Conservation (phyloP, 2,888 invertebrate species). For the Dinocampus coccinellae region DNA sequence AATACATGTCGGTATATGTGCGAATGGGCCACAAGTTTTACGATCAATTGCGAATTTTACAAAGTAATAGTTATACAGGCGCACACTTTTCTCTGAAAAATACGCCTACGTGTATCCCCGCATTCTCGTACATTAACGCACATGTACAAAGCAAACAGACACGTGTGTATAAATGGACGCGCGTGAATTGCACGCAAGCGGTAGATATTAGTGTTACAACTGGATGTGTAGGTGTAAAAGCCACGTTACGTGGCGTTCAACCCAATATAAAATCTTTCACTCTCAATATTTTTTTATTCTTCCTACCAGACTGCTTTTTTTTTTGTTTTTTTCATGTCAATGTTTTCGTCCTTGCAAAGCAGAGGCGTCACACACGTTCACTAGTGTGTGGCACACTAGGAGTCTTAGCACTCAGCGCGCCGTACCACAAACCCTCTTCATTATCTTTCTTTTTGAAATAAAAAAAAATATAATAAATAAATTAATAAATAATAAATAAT, state of each 20-base stretch:
- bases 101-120: slow-evolving; percentile 63
- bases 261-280: slow-evolving; percentile 37
- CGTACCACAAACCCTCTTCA: slow-evolving; percentile 35
- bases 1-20: background rate
- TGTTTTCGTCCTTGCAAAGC: background rate
- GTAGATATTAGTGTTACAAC: slow-evolving; percentile 29
- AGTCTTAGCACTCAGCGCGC: slow-evolving; percentile 45
- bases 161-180: slow-evolving; percentile 56
- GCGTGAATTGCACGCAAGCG: slow-evolving; percentile 52
- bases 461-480: background rate
- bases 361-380: slow-evolving; percentile 18
- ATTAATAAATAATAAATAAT: too few species aligned
- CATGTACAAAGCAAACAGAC: too few species aligned
- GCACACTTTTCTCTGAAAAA: slow-evolving; percentile 42
- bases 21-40: slow-evolving; percentile 44
- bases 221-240: slow-evolving; percentile 45
- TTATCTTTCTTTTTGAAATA: background rate
- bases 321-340: slow-evolving; percentile 15
- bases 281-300: background rate
- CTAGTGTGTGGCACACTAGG: slow-evolving; percentile 48
- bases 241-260: slow-evolving; percentile 51
- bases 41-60: slow-evolving; percentile 57
- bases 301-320: slow-evolving; percentile 16
- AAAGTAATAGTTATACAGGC: slow-evolving; percentile 57
- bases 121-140: too few species aligned